Conservation (phyloP, 1,140 invertebrate genomes). For the Penaeus japonicus region DNA sequence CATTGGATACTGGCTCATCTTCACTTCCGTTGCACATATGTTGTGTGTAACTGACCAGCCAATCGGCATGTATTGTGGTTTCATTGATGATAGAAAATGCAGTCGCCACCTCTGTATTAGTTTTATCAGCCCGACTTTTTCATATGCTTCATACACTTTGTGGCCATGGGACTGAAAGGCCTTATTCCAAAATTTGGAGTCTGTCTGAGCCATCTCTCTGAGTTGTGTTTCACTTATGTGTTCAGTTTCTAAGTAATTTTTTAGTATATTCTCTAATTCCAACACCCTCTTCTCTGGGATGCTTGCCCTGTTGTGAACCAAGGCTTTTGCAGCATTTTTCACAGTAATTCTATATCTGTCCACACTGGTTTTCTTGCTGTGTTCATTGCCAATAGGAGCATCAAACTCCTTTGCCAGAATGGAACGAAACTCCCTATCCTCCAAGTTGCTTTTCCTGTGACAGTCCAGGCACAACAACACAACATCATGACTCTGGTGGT, state of each 20-base stretch:
- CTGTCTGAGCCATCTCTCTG: no score
- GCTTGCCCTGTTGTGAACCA: no score
- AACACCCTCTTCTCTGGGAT: no score
- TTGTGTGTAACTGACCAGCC: slow-evolving; percentile 79
- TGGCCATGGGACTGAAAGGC: no score
- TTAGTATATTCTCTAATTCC: no score
- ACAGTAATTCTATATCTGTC: no score
- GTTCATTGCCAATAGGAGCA: slow-evolving; percentile 70
- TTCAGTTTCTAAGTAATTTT: no score
- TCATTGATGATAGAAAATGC: slow-evolving; percentile 78
- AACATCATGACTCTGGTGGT: slow-evolving; percentile 83
- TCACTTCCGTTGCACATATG: slow-evolving; percentile 30
- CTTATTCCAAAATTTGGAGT: no score
- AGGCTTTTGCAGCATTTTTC: no score
- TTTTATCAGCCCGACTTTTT: slow-evolving; percentile 68
- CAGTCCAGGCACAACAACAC: slow-evolving; percentile 77
- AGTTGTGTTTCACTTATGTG: no score
- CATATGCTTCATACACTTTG: no score
- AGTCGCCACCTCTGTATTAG: slow-evolving; percentile 79
- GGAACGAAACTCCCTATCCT: slow-evolving; percentile 72
- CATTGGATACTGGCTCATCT: no score
- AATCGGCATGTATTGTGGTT: slow-evolving; percentile 74
- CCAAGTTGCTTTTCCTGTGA: slow-evolving; percentile 75
- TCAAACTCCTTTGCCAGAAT: slow-evolving; percentile 71
- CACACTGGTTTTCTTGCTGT: slow-evolving; percentile 60